These are phyloP conservation scores for Seladonia tumulorum DNA, from an alignment of 2,888 invertebrate species.

Conservation along the genomic window DNA sequence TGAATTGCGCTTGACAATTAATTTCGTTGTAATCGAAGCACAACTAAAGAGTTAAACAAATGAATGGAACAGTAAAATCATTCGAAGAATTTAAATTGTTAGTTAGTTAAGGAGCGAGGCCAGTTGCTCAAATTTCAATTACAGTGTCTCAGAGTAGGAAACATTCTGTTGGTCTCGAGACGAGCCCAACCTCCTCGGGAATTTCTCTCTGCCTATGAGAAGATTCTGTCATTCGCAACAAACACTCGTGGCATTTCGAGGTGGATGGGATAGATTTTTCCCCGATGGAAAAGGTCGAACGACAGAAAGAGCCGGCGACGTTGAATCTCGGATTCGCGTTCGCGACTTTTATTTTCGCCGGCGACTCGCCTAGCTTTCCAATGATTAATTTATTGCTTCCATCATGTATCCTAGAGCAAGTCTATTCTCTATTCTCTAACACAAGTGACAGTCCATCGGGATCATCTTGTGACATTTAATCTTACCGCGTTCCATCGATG, in stretches of 20 bases:
- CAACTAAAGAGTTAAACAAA: no score
- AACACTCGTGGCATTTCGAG: conserved; percentile 72
- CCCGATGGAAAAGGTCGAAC: conserved; percentile 65
- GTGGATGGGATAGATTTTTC: conserved; percentile 65
- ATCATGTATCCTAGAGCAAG: conserved; percentile 23
- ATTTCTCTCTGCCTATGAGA: conserved; percentile 57
- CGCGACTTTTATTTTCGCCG: conserved; percentile 38
- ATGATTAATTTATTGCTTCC: conserved; percentile 60
- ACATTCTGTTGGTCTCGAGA: conserved; percentile 2
- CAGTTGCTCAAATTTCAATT: not conserved
- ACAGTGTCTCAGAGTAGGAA: not conserved
- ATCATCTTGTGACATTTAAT: conserved; percentile 54
- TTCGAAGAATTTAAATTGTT: not conserved
- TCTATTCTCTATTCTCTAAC: not conserved
- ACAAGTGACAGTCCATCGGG: not conserved
- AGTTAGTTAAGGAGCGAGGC: not conserved
- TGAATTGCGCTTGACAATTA: no score
- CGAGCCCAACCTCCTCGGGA: conserved; percentile 25
- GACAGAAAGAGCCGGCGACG: conserved; percentile 49
- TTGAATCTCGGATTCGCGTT: conserved; percentile 20
- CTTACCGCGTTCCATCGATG: conserved; percentile 19
- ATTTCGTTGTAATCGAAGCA: no score
- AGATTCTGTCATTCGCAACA: conserved; percentile 73
- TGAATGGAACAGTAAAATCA: no score
- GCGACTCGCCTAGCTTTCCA: conserved; percentile 27